phyloP scores from a whole-genome alignment of 2,888 invertebrate species.

The Frankliniella intonsa region DNA sequence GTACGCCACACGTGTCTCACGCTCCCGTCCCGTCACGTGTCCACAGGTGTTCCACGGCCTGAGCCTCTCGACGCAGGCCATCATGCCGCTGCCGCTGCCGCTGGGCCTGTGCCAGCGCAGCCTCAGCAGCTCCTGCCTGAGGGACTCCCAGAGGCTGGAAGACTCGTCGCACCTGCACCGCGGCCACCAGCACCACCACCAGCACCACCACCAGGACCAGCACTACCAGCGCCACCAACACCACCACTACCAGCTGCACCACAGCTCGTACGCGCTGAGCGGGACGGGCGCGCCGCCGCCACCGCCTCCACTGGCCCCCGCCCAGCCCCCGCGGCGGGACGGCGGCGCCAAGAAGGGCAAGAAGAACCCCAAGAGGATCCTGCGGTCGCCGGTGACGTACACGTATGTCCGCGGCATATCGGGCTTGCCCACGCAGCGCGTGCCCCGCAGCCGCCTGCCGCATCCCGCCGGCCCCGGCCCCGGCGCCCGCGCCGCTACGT shows the following conservation, averaged over 20 bases:
- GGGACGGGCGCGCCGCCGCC: neutral
- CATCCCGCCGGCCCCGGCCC: neutral
- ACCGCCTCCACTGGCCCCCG: neutral
- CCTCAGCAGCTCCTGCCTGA: slow-evolving; percentile 3
- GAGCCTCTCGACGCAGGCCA: neutral
- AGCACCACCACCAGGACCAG: neutral
- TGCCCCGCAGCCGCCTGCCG: slow-evolving; percentile 49
- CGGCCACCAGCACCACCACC: neutral
- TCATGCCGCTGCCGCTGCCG: neutral
- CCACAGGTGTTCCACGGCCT: neutral
- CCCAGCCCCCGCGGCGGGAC: neutral
- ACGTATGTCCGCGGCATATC: slow-evolving; percentile 74
- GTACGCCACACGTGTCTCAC: too few relatives aligned
- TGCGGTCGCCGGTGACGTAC: slow-evolving; percentile 70
- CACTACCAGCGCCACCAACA: neutral
- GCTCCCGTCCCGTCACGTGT: neutral
- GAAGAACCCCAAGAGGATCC: slow-evolving; percentile 60
- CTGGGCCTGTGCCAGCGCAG: neutral
- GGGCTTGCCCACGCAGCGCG: slow-evolving; percentile 73
- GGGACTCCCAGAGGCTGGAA: neutral
- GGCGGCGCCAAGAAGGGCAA: neutral
- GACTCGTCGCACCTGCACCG: neutral
- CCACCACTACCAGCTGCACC: neutral
- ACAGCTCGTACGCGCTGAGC: neutral
- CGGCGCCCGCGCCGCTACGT: neutral